Conservation (phyloP, 1,140 invertebrate species). For the Drosophila littoralis region DNA sequence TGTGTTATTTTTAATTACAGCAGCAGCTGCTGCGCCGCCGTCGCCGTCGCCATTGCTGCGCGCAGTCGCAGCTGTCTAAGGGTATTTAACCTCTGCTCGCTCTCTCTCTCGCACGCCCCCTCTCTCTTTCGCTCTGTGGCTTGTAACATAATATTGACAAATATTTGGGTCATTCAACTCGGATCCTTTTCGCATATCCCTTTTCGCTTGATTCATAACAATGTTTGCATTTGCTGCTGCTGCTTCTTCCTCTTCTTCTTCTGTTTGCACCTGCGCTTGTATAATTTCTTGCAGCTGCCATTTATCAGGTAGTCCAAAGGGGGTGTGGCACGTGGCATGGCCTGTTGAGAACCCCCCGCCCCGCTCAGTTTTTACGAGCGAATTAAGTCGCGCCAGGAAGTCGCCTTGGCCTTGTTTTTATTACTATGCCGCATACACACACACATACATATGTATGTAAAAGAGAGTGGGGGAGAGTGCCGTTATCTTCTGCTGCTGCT, state of each 20-base stretch:
- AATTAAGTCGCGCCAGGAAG: slow-evolving; percentile 71
- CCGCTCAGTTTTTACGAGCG: slow-evolving; percentile 47
- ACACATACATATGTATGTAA: slow-evolving; percentile 18
- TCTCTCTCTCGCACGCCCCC: slow-evolving; percentile 17
- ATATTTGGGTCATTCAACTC: slow-evolving; percentile 69
- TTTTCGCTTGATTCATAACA: slow-evolving; percentile 43
- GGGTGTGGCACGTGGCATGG: slow-evolving; percentile 62
- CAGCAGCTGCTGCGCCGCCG: slow-evolving; percentile 52
- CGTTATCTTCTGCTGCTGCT: slow-evolving; percentile 27
- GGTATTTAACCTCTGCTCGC: slow-evolving; percentile 56
- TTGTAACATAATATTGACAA: slow-evolving; percentile 60
- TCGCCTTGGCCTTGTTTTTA: slow-evolving; percentile 43
- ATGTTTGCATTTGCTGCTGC: slow-evolving; percentile 8
- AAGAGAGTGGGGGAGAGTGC: slow-evolving; percentile 11
- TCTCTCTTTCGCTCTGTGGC: slow-evolving; percentile 7
- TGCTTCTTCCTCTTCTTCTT: no score
- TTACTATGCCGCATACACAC: slow-evolving; percentile 48
- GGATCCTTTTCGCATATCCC: slow-evolving; percentile 30
- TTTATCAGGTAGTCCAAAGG: background rate
- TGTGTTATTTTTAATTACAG: slow-evolving; percentile 77
- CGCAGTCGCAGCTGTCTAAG: slow-evolving; percentile 69
- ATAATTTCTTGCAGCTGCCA: slow-evolving; percentile 45
- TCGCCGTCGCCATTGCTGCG: slow-evolving; percentile 37
- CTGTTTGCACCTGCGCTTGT: slow-evolving; percentile 45
- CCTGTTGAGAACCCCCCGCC: slow-evolving; percentile 25